Conservation (phyloP, 1,140 invertebrate genomes). For the Aphis craccivora region DNA sequence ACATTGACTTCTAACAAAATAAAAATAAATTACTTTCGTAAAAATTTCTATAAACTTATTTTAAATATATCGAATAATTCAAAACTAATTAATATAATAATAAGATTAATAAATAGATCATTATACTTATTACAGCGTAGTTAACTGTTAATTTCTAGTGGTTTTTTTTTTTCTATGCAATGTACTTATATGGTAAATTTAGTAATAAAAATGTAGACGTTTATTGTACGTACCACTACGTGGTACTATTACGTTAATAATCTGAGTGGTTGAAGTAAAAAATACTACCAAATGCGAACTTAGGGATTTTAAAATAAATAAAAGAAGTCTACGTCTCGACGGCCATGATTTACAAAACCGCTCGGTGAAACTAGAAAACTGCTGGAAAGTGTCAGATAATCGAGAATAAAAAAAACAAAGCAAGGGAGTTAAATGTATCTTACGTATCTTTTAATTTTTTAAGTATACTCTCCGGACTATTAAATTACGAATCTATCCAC, state of each 20-base stretch:
- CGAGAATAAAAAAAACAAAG: background rate
- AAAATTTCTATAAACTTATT: background rate
- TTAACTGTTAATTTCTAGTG: too few relatives aligned
- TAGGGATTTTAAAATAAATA: background rate
- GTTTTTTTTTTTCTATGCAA: too few relatives aligned
- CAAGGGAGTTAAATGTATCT: background rate
- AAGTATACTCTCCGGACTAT: background rate
- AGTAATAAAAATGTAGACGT: background rate
- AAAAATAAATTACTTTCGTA: background rate
- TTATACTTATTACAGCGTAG: too few relatives aligned
- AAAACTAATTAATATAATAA: too few relatives aligned
- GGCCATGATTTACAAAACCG: background rate
- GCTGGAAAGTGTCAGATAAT: conserved; percentile 25
- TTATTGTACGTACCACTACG: too few relatives aligned
- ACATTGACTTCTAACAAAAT: background rate
- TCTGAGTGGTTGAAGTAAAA: background rate
- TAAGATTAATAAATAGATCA: too few relatives aligned
- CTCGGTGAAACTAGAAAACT: background rate
- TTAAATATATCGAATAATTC: too few relatives aligned
- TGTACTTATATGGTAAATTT: background rate
- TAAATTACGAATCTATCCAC: conserved; percentile 23
- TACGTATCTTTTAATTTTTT: conserved; percentile 30
- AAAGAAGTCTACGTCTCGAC: background rate
- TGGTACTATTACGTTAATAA: too few relatives aligned
- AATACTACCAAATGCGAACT: background rate